Conservation (phyloP, 2,113 vertebrate species). For the Oncorhynchus kisutch region DNA sequence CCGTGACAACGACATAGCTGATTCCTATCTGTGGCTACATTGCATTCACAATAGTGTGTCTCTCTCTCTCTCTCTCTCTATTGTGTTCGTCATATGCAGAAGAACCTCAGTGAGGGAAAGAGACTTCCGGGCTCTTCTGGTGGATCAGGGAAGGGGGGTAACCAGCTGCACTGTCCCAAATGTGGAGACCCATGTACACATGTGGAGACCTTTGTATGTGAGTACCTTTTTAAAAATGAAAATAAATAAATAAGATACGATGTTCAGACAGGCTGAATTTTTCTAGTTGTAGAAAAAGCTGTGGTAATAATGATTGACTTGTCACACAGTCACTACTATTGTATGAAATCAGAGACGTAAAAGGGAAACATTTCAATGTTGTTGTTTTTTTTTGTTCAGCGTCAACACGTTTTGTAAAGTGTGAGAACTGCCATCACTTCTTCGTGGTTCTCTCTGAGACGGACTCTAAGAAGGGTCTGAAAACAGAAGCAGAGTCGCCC, state of each 20-base stretch:
- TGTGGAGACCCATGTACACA: conserved; percentile 96
- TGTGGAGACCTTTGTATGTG: conserved; percentile 97
- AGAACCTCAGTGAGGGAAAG: conserved; percentile 83
- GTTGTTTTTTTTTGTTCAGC: conserved; percentile 62
- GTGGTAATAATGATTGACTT: not conserved
- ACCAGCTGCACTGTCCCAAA: conserved; percentile 93
- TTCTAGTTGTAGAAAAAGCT: not conserved
- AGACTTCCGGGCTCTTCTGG: conserved; percentile 84
- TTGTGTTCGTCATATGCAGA: conserved; percentile 66
- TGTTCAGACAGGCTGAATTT: not conserved
- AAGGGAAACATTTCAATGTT: no score
- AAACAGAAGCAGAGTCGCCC: conserved; percentile 92
- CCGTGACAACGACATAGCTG: no score
- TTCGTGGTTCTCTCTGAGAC: conserved; percentile 97
- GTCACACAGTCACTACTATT: not conserved
- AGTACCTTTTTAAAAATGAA: conserved; percentile 63
- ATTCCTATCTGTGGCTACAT: no score
- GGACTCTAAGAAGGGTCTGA: conserved; percentile 93
- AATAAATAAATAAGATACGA: not conserved
- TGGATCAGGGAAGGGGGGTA: conserved; percentile 90
- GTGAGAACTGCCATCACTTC: conserved; percentile 98
- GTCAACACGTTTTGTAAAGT: conserved; percentile 97
- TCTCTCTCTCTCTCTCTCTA: not conserved
- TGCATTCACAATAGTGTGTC: no score
- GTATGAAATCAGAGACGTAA: not conserved